Percentiles rank a stretch among this genome's conserved stretches.
These are phyloP conservation scores for Cynopterus sphinx DNA, from an alignment of 2,797 vertebrate genomes.

Conservation along the genomic window DNA sequence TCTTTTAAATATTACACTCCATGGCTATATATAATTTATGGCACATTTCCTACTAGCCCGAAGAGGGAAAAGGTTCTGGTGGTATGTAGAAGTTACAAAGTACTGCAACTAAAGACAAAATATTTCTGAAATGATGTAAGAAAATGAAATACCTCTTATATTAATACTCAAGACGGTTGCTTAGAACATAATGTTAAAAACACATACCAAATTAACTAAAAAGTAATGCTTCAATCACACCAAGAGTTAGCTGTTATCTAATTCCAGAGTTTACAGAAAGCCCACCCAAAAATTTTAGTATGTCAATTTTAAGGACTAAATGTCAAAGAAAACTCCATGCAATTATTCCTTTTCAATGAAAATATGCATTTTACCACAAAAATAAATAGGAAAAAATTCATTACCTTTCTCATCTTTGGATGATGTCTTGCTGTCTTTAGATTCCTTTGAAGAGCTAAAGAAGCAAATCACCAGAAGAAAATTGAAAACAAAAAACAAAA, in stretches of 20 bases:
- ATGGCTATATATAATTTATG: neutral
- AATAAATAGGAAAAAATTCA: conserved; percentile 37
- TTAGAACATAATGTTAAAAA: conserved; percentile 18
- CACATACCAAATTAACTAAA: neutral
- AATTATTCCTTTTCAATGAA: conserved; percentile 27
- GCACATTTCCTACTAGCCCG: neutral
- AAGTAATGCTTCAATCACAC: neutral
- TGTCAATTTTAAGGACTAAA: conserved; percentile 21
- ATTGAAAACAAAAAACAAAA: conserved; percentile 82
- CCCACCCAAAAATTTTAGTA: neutral
- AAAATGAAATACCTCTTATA: neutral
- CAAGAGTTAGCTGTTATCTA: neutral
- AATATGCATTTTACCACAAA: conserved; percentile 21
- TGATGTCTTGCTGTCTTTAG: conserved; percentile 93
- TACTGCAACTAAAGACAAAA: conserved; percentile 1
- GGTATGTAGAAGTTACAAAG: neutral
- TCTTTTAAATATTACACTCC: neutral
- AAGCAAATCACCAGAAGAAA: conserved; percentile 89
- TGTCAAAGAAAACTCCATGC: neutral
- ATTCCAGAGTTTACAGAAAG: neutral
- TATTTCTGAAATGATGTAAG: conserved; percentile 28
- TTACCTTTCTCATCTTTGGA: conserved; percentile 98
- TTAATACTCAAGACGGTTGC: neutral
- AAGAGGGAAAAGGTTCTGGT: neutral
- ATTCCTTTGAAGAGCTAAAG: conserved; percentile 96